A percentile compares a stretch with the other conserved stretches of the same genome.
Conservation (phyloP, 2,888 invertebrate species). For the Eremobia ochroleuca region DNA sequence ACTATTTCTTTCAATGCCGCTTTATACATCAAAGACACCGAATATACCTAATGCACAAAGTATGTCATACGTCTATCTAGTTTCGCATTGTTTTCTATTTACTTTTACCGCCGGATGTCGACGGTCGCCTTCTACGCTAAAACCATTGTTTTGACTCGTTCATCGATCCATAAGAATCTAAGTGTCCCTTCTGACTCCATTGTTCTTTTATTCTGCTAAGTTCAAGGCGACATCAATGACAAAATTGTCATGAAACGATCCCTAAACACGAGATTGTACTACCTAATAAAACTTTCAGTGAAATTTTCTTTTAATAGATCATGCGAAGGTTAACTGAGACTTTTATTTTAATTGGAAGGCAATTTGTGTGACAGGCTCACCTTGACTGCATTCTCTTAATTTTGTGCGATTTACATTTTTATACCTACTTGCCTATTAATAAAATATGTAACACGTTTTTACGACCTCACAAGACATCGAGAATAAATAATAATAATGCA, state of each 20-base stretch:
- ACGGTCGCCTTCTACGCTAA: not conserved
- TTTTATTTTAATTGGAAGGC: conserved; percentile 30
- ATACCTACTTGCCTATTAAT: too few species aligned
- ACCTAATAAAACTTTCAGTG: conserved; percentile 32
- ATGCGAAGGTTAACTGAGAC: conserved; percentile 42
- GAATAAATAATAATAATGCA: too few species aligned
- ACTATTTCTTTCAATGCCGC: not conserved
- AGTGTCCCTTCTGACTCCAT: conserved; percentile 25
- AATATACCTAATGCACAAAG: not conserved
- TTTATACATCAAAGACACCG: not conserved
- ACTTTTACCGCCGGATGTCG: conserved; percentile 7
- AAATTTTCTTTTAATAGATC: conserved; percentile 45
- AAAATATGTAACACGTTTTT: too few species aligned
- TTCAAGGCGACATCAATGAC: conserved; percentile 56
- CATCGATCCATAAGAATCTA: conserved; percentile 17
- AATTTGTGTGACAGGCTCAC: conserved; percentile 32
- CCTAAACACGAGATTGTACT: conserved; percentile 43
- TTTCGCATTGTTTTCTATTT: conserved; percentile 18
- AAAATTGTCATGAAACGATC: conserved; percentile 48
- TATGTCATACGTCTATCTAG: not conserved
- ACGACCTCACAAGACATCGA: too few species aligned
- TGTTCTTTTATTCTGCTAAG: conserved; percentile 47
- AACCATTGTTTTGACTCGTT: conserved; percentile 30
- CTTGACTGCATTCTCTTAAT: conserved; percentile 54
- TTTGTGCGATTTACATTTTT: conserved; percentile 23